Percentiles rank a stretch among this genome's conserved stretches.
These are phyloP conservation scores for Drosophila virilis DNA, from an alignment of 1,140 invertebrate genomes.

Conservation along the genomic window DNA sequence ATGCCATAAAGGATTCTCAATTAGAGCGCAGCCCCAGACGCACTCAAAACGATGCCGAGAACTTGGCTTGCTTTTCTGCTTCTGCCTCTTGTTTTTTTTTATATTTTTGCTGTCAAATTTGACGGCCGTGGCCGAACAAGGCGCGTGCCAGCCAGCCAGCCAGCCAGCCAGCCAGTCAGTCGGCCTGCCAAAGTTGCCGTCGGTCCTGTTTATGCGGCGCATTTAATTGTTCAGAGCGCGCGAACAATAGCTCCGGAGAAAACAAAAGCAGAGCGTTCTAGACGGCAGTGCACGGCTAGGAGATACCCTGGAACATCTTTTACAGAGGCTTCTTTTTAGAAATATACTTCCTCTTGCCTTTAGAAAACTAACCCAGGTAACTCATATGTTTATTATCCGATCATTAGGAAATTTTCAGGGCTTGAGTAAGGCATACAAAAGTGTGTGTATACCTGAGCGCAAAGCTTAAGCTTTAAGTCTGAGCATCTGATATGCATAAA, in stretches of 20 bases:
- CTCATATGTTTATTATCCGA: no score
- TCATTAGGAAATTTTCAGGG: no score
- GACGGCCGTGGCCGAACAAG: slow-evolving; percentile 73
- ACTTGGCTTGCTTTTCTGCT: slow-evolving; percentile 41
- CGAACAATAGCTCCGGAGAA: slow-evolving; percentile 53
- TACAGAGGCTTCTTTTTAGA: no score
- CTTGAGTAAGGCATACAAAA: no score
- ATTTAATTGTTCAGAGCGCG: slow-evolving; percentile 58
- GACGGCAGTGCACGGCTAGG: not conserved
- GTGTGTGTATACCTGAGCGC: no score
- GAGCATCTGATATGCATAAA: no score
- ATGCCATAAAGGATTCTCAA: slow-evolving; percentile 81
- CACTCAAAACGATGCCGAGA: slow-evolving; percentile 47
- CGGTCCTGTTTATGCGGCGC: slow-evolving; percentile 45
- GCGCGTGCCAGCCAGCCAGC: slow-evolving; percentile 66
- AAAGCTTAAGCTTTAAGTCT: no score
- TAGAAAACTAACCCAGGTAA: no score
- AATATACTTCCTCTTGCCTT: no score
- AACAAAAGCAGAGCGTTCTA: slow-evolving; percentile 3
- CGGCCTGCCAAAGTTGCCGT: slow-evolving; percentile 21
- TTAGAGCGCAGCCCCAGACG: slow-evolving; percentile 66
- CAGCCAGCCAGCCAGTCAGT: no score
- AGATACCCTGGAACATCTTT: no score
- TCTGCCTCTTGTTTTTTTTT: not conserved
- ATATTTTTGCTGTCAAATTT: slow-evolving; percentile 73